Conservation (phyloP, 2,797 vertebrate species). For the Channallabes apus region DNA sequence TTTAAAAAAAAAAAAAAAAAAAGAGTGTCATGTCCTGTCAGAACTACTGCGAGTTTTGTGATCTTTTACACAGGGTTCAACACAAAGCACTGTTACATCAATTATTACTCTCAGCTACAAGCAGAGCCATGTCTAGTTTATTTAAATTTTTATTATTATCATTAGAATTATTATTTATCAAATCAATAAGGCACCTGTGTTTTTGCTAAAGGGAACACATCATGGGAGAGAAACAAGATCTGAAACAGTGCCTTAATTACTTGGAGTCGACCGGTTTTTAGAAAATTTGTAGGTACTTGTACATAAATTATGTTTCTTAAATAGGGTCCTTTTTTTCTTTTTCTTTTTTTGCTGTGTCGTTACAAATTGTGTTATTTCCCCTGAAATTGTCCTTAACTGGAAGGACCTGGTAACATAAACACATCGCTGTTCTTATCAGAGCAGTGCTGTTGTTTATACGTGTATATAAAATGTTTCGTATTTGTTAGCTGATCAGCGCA, state of each 20-base stretch:
- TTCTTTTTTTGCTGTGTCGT: conserved; percentile 2
- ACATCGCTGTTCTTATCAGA: conserved; percentile 31
- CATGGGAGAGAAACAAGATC: conserved; percentile 17
- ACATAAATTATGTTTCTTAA: conserved; percentile 31
- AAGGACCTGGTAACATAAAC: not conserved
- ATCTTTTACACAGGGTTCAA: conserved; percentile 28
- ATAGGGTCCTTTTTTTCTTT: not conserved
- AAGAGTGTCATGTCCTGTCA: conserved; percentile 17
- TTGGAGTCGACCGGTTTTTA: conserved; percentile 12
- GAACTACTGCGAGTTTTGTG: conserved; percentile 24
- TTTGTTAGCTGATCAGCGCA: not conserved
- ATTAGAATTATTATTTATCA: conserved; percentile 25
- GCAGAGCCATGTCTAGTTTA: conserved; percentile 27
- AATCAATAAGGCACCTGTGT: conserved; percentile 37
- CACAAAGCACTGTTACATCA: conserved; percentile 25
- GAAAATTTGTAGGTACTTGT: conserved; percentile 28
- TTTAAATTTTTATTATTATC: not conserved
- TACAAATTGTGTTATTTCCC: not conserved
- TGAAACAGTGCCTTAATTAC: conserved; percentile 39
- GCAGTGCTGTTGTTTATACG: conserved; percentile 18
- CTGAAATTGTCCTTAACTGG: conserved; percentile 8
- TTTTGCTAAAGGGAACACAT: conserved; percentile 36
- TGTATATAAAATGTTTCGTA: not conserved
- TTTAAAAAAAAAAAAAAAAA: conserved; percentile 1
- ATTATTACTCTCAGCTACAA: conserved; percentile 6